These are phyloP conservation scores for Brachionus calyciflorus DNA, from an alignment of 1,140 invertebrate genomes.

Conservation along the genomic window DNA sequence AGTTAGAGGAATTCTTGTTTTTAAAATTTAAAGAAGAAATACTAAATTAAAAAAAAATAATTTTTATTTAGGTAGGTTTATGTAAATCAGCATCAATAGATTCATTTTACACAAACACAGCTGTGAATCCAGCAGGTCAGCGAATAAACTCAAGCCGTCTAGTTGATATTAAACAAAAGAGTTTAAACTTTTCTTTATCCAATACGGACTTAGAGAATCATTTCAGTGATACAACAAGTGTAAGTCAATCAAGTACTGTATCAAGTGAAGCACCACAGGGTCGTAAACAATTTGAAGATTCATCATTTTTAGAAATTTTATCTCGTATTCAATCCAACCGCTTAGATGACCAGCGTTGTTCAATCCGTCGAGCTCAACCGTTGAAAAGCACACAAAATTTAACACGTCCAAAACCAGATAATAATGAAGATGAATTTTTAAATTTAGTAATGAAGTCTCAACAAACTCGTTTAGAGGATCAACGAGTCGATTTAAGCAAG, in stretches of 20 bases:
- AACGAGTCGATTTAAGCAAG: conserved; percentile 54
- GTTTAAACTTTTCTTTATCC: conserved; percentile 35
- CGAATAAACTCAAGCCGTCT: conserved; percentile 3
- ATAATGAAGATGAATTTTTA: conserved; percentile 91
- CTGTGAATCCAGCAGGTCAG: neutral
- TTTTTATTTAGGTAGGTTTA: too few species aligned
- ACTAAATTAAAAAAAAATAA: too few species aligned
- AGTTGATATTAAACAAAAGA: conserved; percentile 10
- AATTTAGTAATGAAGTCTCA: conserved; percentile 86
- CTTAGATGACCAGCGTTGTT: conserved; percentile 25
- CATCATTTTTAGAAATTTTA: conserved; percentile 8
- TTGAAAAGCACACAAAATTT: neutral
- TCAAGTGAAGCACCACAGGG: neutral
- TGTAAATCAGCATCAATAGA: conserved; percentile 42
- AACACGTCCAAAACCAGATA: neutral
- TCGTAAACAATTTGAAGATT: conserved; percentile 28
- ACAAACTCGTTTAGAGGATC: conserved; percentile 69
- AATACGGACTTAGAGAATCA: conserved; percentile 38
- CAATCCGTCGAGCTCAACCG: neutral
- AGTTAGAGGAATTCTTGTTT: too few species aligned
- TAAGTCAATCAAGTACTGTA: neutral
- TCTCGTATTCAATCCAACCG: conserved; percentile 24
- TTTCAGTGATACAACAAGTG: neutral
- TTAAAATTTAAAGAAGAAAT: too few species aligned
- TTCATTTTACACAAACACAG: conserved; percentile 36